Percentiles rank a stretch among this genome's conserved stretches.
These are phyloP conservation scores for Ectobius pallidus DNA, from an alignment of 2,888 invertebrate genomes.

Conservation along the genomic window DNA sequence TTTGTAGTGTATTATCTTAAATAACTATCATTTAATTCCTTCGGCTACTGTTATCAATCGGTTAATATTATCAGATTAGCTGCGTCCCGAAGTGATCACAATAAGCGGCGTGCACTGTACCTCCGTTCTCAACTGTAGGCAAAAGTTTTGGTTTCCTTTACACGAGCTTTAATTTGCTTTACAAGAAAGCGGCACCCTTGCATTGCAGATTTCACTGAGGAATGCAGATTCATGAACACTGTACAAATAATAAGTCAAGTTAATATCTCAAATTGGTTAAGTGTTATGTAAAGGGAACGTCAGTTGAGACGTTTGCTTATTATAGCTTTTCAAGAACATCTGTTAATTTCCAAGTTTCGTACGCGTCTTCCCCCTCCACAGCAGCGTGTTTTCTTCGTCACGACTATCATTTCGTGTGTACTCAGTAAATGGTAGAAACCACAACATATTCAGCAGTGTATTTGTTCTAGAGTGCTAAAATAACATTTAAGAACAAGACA, in stretches of 20 bases:
- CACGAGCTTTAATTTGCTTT: too few species aligned
- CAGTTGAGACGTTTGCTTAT: neutral
- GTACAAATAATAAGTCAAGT: neutral
- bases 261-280: slow-evolving; percentile 8
- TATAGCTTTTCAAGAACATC: neutral
- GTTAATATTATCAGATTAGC: too few species aligned
- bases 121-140: too few species aligned
- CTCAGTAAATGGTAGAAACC: slow-evolving; percentile 20
- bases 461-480: slow-evolving; percentile 29
- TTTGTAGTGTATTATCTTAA: too few species aligned
- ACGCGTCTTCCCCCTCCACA: neutral
- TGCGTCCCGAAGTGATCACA: too few species aligned
- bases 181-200: too few species aligned
- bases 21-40: too few species aligned
- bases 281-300: slow-evolving; percentile 1
- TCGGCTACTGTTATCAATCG: too few species aligned
- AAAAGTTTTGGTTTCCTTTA: too few species aligned
- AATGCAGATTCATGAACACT: too few species aligned
- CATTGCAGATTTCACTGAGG: too few species aligned
- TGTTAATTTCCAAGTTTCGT: neutral
- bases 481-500: slow-evolving; percentile 22
- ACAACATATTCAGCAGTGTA: neutral
- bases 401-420: slow-evolving; percentile 21
- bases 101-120: too few species aligned
- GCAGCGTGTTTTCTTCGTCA: neutral